Evolutionary conservation across 2,797 vertebrate genomes (phyloP).

Genomic region (Psittacula derbiana): DNA sequence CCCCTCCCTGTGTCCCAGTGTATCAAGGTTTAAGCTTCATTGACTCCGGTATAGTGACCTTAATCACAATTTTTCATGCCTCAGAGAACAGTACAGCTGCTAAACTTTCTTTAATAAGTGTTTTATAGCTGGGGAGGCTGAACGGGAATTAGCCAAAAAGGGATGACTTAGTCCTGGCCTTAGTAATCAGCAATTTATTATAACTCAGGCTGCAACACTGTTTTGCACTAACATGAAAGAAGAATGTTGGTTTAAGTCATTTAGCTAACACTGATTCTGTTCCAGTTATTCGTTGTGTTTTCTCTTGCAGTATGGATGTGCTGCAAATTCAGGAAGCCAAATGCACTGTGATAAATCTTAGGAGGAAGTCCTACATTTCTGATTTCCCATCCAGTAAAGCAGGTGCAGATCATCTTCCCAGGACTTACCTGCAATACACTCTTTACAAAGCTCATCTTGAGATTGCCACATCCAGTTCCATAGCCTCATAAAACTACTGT

Average conservation of each 20-base stretch:
- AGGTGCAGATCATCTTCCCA: neutral
- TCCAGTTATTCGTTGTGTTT: neutral
- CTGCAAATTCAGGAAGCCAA: neutral
- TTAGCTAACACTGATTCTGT: neutral
- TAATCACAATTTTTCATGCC: constrained; percentile 55
- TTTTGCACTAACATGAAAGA: neutral
- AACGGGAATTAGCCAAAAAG: constrained; percentile 36
- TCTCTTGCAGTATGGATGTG: neutral
- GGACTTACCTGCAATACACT: neutral
- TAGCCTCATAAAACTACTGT: neutral
- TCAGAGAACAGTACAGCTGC: constrained; percentile 55
- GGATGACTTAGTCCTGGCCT: constrained; percentile 1
- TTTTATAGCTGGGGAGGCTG: constrained; percentile 10
- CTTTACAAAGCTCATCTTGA: neutral
- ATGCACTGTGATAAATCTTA: neutral
- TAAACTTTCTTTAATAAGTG: constrained; percentile 53
- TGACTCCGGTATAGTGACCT: constrained; percentile 27
- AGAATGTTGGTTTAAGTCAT: neutral
- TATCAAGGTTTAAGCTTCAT: constrained; percentile 51
- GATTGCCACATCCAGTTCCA: neutral
- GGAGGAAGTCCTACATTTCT: neutral
- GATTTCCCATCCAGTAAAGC: neutral
- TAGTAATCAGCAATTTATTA: constrained; percentile 28
- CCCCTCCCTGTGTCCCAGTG: neutral
- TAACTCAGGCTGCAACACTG: neutral